phyloP scores from a whole-genome alignment of 1,140 invertebrate species.

The Archivesica marissinica region DNA sequence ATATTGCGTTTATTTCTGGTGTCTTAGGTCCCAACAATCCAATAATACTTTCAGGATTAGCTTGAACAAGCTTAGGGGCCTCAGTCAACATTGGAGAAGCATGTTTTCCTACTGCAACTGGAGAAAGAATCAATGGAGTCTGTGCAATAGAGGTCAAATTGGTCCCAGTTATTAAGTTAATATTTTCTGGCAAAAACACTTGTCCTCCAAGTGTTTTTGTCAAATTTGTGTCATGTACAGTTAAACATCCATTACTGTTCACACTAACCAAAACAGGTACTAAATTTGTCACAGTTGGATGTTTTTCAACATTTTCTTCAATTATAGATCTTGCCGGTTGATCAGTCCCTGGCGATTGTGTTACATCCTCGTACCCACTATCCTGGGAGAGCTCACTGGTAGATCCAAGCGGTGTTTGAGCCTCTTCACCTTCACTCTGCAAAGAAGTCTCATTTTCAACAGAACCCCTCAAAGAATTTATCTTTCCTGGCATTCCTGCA shows the following conservation, averaged over 20 bases:
- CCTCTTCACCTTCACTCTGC: slow-evolving; percentile 9
- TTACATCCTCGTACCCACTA: slow-evolving; percentile 66
- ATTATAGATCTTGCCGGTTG: not conserved
- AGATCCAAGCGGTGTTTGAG: slow-evolving; percentile 20
- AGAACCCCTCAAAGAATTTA: not conserved
- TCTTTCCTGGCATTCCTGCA: slow-evolving; percentile 55
- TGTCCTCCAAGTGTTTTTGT: slow-evolving; percentile 23
- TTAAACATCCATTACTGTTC: slow-evolving; percentile 53
- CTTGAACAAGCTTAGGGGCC: slow-evolving; percentile 21
- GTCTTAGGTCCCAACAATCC: slow-evolving; percentile 32
- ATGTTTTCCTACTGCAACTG: slow-evolving; percentile 27
- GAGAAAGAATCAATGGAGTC: slow-evolving; percentile 37
- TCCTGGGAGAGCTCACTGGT: slow-evolving; percentile 67
- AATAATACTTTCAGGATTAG: slow-evolving; percentile 40
- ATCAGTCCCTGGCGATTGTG: slow-evolving; percentile 53
- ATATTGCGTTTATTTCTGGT: slow-evolving; percentile 6
- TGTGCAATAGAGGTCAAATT: slow-evolving; percentile 19
- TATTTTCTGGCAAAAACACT: slow-evolving; percentile 25
- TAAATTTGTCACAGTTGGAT: slow-evolving; percentile 27
- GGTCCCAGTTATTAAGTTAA: slow-evolving; percentile 42
- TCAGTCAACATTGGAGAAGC: slow-evolving; percentile 7
- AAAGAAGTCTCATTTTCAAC: slow-evolving; percentile 7
- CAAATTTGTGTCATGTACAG: slow-evolving; percentile 43
- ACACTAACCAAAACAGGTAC: slow-evolving; percentile 52
- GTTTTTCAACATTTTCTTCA: not conserved